Evolutionary conservation across 92 coral and sea anemone species (phyloP).

Genomic region (Epizoanthus fatuus): DNA sequence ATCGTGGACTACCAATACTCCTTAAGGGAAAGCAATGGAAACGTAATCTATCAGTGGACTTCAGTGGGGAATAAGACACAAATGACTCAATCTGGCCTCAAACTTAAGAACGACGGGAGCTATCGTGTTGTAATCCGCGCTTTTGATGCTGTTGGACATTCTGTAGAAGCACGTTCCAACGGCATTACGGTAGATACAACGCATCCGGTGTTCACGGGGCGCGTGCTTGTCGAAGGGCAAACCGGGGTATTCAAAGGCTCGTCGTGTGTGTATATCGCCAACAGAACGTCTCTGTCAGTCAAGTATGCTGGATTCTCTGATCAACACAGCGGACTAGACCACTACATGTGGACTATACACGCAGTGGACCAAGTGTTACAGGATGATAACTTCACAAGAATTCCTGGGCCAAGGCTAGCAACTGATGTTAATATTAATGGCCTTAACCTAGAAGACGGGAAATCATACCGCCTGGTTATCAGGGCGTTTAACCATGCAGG

Average conservation of each 20-base stretch:
- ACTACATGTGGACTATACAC: conserved; percentile 84
- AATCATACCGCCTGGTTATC: conserved; percentile 70
- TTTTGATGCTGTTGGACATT: conserved; percentile 83
- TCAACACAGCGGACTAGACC: conserved; percentile 86
- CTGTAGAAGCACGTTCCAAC: conserved; percentile 71
- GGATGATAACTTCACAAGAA: conserved; percentile 64
- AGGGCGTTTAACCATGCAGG: conserved; percentile 91
- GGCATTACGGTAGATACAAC: conserved; percentile 87
- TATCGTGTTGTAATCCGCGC: conserved; percentile 85
- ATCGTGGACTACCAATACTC: conserved; percentile 84
- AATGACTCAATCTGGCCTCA: conserved; percentile 70
- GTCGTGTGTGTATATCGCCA: conserved; percentile 75
- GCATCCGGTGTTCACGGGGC: conserved; percentile 92
- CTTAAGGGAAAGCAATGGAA: conserved; percentile 67
- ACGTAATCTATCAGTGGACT: conserved; percentile 77
- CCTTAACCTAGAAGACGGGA: conserved; percentile 77
- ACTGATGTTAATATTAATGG: conserved; percentile 76
- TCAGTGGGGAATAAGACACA: conserved; percentile 83
- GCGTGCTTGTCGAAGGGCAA: conserved; percentile 70
- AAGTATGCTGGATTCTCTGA: conserved; percentile 87
- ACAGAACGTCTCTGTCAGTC: conserved; percentile 65
- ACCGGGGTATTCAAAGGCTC: conserved; percentile 67
- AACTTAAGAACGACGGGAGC: conserved; percentile 68
- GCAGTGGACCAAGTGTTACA: conserved; percentile 51
- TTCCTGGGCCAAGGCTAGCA: conserved; percentile 76